Evolutionary conservation across 1,140 invertebrate species (phyloP).

Genomic region (Sycophaga agraensis): DNA sequence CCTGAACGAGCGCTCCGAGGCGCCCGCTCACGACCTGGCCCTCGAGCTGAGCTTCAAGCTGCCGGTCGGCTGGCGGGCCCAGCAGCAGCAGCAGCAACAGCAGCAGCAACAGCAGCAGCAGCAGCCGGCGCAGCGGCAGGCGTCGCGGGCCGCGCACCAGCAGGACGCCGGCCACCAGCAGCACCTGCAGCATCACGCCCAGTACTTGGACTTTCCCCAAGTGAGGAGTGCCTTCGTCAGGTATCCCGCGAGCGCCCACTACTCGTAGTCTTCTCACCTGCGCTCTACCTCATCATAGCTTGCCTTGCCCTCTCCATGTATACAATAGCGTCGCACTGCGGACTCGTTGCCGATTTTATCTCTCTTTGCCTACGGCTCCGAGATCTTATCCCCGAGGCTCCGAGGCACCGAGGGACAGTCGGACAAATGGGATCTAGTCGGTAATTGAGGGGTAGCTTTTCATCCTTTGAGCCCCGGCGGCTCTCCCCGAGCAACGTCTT

Average conservation of each 20-base stretch:
- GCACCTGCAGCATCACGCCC: not conserved
- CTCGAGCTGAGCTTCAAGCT: slow-evolving; percentile 47
- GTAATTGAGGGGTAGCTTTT: too few species aligned
- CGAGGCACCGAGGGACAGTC: not conserved
- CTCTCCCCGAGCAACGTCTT: too few species aligned
- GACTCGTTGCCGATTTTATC: not conserved
- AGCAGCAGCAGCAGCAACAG: slow-evolving; percentile 21
- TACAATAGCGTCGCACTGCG: too few species aligned
- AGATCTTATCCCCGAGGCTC: not conserved
- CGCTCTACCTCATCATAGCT: not conserved
- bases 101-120: not conserved
- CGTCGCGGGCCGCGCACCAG: too few species aligned
- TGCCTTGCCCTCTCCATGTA: too few species aligned
- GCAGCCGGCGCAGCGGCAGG: not conserved
- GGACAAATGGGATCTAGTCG: slow-evolving; percentile 23
- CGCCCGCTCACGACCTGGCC: slow-evolving; percentile 40
- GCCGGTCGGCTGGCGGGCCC: slow-evolving; percentile 42
- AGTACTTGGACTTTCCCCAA: slow-evolving; percentile 40
- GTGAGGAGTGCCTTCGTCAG: slow-evolving; percentile 51
- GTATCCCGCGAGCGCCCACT: slow-evolving; percentile 38
- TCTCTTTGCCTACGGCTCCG: not conserved
- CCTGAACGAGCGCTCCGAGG: slow-evolving; percentile 44
- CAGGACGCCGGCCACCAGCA: not conserved
- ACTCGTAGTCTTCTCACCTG: slow-evolving; percentile 17
- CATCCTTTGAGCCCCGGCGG: too few species aligned